Base-by-base conservation (phyloP, 2,113 vertebrate species). In the Tenrec ecaudatus region DNA sequence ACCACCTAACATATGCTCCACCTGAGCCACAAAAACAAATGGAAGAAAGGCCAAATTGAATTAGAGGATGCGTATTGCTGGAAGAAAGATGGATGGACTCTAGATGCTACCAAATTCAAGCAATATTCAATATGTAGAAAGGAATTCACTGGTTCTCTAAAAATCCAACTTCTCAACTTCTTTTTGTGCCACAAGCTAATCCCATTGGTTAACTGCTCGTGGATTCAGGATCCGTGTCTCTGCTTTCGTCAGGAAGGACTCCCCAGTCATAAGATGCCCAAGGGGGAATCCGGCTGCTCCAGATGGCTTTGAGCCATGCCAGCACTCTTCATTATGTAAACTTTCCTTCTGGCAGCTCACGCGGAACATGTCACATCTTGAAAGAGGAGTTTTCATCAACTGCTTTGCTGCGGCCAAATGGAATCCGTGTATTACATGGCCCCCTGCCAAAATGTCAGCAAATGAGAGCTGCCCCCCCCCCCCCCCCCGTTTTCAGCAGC, bases 251-350 rank as follows among this genome's bases (percentile, higher is more conserved):
- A 89, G 20, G 0, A 53, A 89, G 84, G 57, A 84, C 73, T 89
- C 78, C 93, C 81, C 6, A 89, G 88, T 71, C 82, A 17, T 73
- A 23, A 23, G 43, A 40, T 80, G 79, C 90, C 81, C 84, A 76
- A 15, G 60, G 89, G 81, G 90, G 64, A 82, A 89, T 0, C 33
- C 25, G 87, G 36, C 87, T 81, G 10, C 53, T 95, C 95, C 94
- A 97, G 96, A 95, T 95, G 96, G 96, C 93, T 97, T 75, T 91
- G 95, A 88, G 96, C 91, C 93, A 93, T 66, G 82, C 93, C 94
- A 94, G 92, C 82, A 71, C 89, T 87, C 88, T 92, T 95, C 95
- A 94, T 96, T 95, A 91, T 95, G 87, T 88, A 91, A 94, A 94
- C 93, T 90, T 83, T 87, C 89, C 94, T 94, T 95, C 91, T 84